Evolutionary conservation across 2,797 vertebrate species (phyloP).

Genomic region (Poecile montanus): DNA sequence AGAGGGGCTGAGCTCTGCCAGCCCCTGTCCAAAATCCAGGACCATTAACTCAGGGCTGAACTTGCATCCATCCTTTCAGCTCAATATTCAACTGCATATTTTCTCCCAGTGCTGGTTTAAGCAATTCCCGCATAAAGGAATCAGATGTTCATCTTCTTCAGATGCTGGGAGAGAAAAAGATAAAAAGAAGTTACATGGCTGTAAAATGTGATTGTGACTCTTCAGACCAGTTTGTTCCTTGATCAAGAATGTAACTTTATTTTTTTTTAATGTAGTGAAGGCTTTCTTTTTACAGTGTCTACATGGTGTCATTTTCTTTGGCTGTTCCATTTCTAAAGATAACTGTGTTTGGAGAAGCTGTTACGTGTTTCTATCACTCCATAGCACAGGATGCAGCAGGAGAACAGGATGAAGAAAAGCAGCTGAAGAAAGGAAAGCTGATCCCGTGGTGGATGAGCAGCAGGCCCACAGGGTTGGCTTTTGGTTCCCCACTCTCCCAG

Average conservation of each 20-base stretch:
- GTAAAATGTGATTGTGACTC: background rate
- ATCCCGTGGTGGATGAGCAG: background rate
- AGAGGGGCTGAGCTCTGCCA: background rate
- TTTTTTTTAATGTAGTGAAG: background rate
- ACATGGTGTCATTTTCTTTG: background rate
- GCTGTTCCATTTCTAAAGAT: background rate
- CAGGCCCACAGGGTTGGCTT: background rate
- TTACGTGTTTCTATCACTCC: background rate
- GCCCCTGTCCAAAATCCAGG: background rate
- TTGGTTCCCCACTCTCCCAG: background rate
- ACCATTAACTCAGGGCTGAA: background rate
- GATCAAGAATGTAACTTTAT: background rate
- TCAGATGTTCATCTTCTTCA: background rate
- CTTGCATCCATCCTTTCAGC: background rate
- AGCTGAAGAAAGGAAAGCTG: background rate
- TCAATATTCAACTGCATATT: fast-evolving
- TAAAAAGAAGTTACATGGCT: background rate
- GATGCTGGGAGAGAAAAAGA: background rate
- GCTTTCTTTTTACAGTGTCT: background rate
- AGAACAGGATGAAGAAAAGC: background rate
- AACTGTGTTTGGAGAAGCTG: background rate
- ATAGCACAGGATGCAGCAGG: background rate
- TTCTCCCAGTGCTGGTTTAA: background rate
- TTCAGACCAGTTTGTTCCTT: background rate
- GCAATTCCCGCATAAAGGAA: background rate